Base-by-base conservation (phyloP, 2,113 vertebrate genomes). In the Corydoras maculifer region DNA sequence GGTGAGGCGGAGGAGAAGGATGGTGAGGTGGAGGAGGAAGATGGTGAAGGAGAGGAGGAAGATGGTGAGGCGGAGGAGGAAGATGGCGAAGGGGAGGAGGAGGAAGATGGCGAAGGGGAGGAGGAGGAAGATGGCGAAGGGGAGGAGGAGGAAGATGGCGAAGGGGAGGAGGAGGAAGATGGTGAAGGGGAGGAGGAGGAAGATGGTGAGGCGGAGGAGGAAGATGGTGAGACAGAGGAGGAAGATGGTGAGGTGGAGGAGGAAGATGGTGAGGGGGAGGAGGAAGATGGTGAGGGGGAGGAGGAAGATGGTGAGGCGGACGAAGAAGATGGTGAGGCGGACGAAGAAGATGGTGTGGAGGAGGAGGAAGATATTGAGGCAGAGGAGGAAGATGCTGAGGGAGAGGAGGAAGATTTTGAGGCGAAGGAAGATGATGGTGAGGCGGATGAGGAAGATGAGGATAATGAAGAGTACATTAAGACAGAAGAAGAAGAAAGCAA, bases 161-260 rank as follows among this genome's bases (percentile, higher is more conserved):
- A 25, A 53, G 59, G 18, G 25, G n/a, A 12, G 15, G 58, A 0
- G 25, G 76, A 48, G 62, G 54, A 79, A 59, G 29, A 25, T 25
- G 78, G 73, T 68, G 69, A 77, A 3, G 15, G 51, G 25, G 66
- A 68, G 50, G 70, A 62, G 9, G 15, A 4, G 8, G 29, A 69
- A 5, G 65, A 61, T 7, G 60, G 43, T 4, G 3, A 29, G 57
- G 57, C 29, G 25, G n/a, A 13, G 31, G 29, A 49, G 3, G 64
- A 71, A 3, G 75, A 75, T 13, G 70, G 49, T 12, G 69, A 30
- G n/a, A 55, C 69, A 49, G 55, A 2, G 58, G 68, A 5, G 51
- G 55, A 53, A 14, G 66, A 65, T 13, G 58, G 30, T 68, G 68
- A n/a, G 5, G 49, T 9, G 18, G 65, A 58, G 14, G 13, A 43